These are phyloP conservation scores for Pteropus rufus DNA, from an alignment of 2,797 vertebrate species.

Conservation along the genomic window DNA sequence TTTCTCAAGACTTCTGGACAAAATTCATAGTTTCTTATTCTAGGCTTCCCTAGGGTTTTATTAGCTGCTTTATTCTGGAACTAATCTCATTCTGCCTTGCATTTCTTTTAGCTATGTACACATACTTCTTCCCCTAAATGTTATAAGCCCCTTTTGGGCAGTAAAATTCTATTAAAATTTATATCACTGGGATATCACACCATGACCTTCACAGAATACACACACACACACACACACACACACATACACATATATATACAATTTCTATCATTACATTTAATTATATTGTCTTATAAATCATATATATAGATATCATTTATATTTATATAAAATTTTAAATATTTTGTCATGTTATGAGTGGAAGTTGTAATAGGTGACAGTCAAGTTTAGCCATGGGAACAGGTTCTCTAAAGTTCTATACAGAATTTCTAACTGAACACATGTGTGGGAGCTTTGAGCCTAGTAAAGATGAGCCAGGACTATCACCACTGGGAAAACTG, in stretches of 20 bases:
- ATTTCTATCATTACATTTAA: neutral
- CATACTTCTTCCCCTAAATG: neutral
- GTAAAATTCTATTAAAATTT: neutral
- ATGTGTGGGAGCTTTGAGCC: no score
- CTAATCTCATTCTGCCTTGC: neutral
- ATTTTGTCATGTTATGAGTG: neutral
- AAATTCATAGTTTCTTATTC: neutral
- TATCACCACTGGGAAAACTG: no score
- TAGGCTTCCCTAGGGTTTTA: neutral
- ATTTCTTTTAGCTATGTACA: neutral
- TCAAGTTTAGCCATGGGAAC: neutral
- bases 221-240: neutral
- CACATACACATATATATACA: neutral
- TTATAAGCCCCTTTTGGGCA: neutral
- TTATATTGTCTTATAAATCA: neutral
- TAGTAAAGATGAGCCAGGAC: neutral
- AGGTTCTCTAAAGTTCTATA: neutral
- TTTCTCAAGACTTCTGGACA: neutral
- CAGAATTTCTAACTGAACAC: neutral
- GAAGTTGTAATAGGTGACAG: neutral
- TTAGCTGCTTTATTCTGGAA: neutral
- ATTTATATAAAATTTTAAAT: neutral
- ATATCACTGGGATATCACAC: neutral
- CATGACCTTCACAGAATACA: neutral
- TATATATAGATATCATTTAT: neutral